Percentiles rank a stretch among this genome's conserved stretches.
phyloP scores from a whole-genome alignment of 2,113 vertebrate species.

The Aleadryas rufinucha region DNA sequence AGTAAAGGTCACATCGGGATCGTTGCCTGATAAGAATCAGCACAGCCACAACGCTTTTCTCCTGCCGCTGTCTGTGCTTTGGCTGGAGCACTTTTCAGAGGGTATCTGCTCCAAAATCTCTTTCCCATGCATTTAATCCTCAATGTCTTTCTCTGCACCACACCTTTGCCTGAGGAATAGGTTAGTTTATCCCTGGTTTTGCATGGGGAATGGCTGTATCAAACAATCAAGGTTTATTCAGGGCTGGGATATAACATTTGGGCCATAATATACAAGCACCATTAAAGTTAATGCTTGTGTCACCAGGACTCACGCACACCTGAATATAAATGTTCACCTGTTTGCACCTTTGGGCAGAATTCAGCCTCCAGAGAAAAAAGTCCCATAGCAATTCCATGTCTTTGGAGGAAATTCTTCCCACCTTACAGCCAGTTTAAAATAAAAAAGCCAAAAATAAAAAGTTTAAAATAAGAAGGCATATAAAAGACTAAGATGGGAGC shows the following conservation, averaged over 20 bases:
- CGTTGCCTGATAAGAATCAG: neutral
- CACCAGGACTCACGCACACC: neutral
- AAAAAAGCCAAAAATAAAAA: neutral
- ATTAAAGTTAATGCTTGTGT: neutral
- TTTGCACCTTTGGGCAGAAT: neutral
- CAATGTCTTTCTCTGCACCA: neutral
- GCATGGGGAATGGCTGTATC: neutral
- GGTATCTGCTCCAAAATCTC: neutral
- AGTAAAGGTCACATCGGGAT: neutral
- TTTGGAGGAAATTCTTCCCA: neutral
- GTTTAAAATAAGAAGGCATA: neutral
- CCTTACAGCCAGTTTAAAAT: neutral
- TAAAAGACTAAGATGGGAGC: neutral
- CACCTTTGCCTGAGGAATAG: neutral
- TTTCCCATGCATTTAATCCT: neutral
- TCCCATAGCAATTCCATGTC: neutral
- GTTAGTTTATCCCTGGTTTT: neutral
- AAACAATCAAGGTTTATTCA: neutral
- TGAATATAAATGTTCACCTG: neutral
- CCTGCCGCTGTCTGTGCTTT: neutral
- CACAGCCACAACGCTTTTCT: neutral
- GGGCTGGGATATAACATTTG: neutral
- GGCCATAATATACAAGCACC: neutral
- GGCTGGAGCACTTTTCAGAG: rapidly evolving
- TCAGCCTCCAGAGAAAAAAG: neutral